Conservation (phyloP, 2,888 invertebrate species). For the Falcaria lacertinaria region DNA sequence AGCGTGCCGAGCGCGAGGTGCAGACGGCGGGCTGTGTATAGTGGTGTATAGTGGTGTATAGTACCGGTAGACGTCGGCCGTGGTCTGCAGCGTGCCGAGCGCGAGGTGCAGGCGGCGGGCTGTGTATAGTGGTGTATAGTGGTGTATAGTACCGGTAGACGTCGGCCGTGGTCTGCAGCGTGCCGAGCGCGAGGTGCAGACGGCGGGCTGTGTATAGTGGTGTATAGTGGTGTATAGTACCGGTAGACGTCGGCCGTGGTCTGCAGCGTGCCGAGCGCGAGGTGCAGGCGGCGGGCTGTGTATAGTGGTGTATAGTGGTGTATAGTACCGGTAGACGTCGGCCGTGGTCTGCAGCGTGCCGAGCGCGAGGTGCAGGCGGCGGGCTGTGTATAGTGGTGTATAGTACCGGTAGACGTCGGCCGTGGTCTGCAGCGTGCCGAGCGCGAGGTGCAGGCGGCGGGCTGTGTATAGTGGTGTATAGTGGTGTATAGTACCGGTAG, state of each 20-base stretch:
- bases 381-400: background rate
- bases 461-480: no score
- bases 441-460: background rate
- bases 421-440: conserved; percentile 56
- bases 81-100: background rate
- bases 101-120: background rate
- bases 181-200: background rate
- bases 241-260: conserved; percentile 81
- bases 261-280: conserved; percentile 17
- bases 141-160: background rate
- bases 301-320: no score
- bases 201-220: background rate
- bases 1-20: background rate
- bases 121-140: no score
- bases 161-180: background rate
- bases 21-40: background rate
- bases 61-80: background rate
- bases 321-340: background rate
- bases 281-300: background rate
- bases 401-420: conserved; percentile 82
- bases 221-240: no score
- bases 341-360: conserved; percentile 1
- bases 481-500: conserved; percentile 75
- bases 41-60: background rate
- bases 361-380: conserved; percentile 3